phyloP scores from a whole-genome alignment of 2,888 invertebrate species.

The Spodoptera exigua region DNA sequence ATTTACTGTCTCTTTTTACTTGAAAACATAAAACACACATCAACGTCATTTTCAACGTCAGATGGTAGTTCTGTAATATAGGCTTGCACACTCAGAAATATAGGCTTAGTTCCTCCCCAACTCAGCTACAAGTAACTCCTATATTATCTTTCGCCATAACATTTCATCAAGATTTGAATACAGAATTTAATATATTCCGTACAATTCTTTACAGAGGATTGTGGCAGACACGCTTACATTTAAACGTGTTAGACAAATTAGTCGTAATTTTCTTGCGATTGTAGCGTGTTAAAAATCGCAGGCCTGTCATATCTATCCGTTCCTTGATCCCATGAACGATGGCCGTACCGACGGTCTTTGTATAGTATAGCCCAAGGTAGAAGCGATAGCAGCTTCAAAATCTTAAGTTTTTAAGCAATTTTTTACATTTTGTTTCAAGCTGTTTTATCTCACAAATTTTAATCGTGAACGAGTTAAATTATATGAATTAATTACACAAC shows the following conservation, averaged over 20 bases:
- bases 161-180: conserved; percentile 4
- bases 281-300: conserved; percentile 42
- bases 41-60: no score
- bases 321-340: conserved; percentile 49
- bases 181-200: conserved; percentile 4
- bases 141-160: background rate
- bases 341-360: conserved; percentile 17
- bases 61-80: no score
- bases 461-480: no score
- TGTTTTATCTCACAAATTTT: no score
- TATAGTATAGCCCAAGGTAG: background rate
- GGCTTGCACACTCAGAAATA: no score
- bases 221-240: conserved; percentile 17
- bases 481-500: no score
- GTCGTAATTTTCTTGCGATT: conserved; percentile 29
- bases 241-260: conserved; percentile 40
- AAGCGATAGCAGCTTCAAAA: background rate
- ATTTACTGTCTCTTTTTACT: no score
- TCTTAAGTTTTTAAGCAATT: no score
- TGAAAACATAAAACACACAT: no score
- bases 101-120: no score
- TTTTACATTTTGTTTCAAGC: no score
- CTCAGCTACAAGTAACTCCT: no score
- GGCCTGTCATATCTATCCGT: conserved; percentile 44
- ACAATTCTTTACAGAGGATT: conserved; percentile 11